Percentiles rank a stretch among this genome's conserved stretches.
These are phyloP conservation scores for Muschampia plurimacula DNA, from an alignment of 2,888 invertebrate genomes.

Conservation along the genomic window DNA sequence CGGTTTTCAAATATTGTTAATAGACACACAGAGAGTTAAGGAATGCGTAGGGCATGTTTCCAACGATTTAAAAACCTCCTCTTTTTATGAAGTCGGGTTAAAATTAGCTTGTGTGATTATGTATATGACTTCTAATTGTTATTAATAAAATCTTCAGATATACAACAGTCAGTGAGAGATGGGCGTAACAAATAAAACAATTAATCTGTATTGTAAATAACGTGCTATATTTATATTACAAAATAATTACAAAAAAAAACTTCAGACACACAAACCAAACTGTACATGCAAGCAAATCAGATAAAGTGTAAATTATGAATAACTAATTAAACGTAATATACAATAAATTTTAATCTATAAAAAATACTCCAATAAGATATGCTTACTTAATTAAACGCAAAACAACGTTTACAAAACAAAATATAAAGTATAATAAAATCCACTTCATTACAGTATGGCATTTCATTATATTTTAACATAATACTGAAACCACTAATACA, in stretches of 20 bases:
- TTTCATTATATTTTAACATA: constrained; percentile 68
- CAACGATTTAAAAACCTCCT: no score
- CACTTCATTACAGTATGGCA: constrained; percentile 82
- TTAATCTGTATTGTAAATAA: constrained; percentile 75
- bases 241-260: constrained; percentile 83
- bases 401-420: constrained; percentile 66
- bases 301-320: constrained; percentile 67
- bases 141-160: no score
- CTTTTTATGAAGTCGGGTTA: no score
- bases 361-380: constrained; percentile 68
- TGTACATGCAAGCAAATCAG: constrained; percentile 82
- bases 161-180: no score
- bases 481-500: constrained; percentile 85
- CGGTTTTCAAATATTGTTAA: no score
- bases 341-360: constrained; percentile 64
- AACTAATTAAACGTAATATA: constrained; percentile 74
- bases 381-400: constrained; percentile 62
- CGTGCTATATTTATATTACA: constrained; percentile 85
- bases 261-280: constrained; percentile 77
- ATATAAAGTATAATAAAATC: constrained; percentile 64
- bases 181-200: constrained; percentile 21
- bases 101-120: no score
- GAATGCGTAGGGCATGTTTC: no score
- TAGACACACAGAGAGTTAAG: no score
- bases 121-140: no score